Percentiles rank a stretch among this genome's conserved stretches.
phyloP scores from a whole-genome alignment of 2,797 vertebrate genomes.

The Sphenopsis melanotis region DNA sequence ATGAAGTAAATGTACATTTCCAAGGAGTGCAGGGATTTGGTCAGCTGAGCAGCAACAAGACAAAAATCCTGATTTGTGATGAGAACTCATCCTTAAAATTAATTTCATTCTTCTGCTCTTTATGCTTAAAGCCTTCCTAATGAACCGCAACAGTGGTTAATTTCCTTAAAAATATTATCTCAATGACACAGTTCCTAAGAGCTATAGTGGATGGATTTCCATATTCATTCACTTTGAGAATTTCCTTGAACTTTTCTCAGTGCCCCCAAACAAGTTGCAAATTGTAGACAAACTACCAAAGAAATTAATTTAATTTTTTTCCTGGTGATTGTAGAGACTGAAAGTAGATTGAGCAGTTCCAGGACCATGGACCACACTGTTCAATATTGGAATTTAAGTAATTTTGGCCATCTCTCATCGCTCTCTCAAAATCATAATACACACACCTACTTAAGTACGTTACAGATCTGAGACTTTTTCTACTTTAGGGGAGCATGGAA shows the following conservation, averaged over 20 bases:
- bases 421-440: background rate
- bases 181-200: background rate
- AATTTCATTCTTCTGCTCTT: background rate
- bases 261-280: background rate
- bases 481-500: background rate
- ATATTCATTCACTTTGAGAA: background rate
- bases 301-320: background rate
- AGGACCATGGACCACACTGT: background rate
- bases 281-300: background rate
- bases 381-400: background rate
- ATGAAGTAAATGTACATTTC: background rate
- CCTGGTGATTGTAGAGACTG: background rate
- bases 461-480: background rate
- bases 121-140: background rate
- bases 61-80: background rate
- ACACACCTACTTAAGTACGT: accelerated
- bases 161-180: background rate
- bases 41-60: background rate
- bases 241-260: background rate
- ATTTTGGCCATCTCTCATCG: background rate
- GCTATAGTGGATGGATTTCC: background rate
- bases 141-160: background rate
- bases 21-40: background rate
- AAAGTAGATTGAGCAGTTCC: background rate
- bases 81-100: background rate